phyloP scores from a whole-genome alignment of 2,113 vertebrate genomes.

The Scophthalmus maximus region DNA sequence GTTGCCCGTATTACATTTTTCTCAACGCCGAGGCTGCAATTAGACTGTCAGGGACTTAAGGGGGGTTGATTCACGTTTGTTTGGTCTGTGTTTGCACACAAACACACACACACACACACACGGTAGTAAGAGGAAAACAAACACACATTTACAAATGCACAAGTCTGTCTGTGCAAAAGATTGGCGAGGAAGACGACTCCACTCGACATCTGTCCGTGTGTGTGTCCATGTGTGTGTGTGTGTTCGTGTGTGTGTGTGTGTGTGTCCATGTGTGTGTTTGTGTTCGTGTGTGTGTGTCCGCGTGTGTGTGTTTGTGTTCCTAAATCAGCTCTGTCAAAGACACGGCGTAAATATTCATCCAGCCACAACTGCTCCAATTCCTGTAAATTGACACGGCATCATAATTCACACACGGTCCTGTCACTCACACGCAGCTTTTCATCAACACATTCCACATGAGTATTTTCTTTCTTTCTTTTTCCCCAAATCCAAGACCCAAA shows the following conservation, averaged over 20 bases:
- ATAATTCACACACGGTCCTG: not conserved
- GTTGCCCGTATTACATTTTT: not conserved
- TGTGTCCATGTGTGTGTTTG: too few relatives aligned
- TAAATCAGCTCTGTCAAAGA: too few relatives aligned
- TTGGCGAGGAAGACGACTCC: too few relatives aligned
- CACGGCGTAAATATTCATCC: not conserved
- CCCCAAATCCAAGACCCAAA: not conserved
- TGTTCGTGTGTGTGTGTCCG: too few relatives aligned
- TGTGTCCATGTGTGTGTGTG: too few relatives aligned
- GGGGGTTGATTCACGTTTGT: not conserved
- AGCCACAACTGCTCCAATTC: too few relatives aligned
- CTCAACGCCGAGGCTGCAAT: conserved; percentile 28
- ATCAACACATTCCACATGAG: not conserved
- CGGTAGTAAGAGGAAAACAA: not conserved
- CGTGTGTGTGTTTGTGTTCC: too few relatives aligned
- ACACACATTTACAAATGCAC: too few relatives aligned
- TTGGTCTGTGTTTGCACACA: not conserved
- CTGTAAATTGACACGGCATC: not conserved
- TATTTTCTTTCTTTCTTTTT: not conserved
- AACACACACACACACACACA: not conserved
- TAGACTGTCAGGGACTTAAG: conserved; percentile 18
- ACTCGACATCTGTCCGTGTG: too few relatives aligned
- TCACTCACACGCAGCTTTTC: not conserved
- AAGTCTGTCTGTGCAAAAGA: too few relatives aligned
- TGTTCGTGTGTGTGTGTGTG: too few relatives aligned